Percentiles rank a stretch among this genome's conserved stretches.
phyloP scores from a whole-genome alignment of 2,113 vertebrate genomes.

The Peucedramus taeniatus region DNA sequence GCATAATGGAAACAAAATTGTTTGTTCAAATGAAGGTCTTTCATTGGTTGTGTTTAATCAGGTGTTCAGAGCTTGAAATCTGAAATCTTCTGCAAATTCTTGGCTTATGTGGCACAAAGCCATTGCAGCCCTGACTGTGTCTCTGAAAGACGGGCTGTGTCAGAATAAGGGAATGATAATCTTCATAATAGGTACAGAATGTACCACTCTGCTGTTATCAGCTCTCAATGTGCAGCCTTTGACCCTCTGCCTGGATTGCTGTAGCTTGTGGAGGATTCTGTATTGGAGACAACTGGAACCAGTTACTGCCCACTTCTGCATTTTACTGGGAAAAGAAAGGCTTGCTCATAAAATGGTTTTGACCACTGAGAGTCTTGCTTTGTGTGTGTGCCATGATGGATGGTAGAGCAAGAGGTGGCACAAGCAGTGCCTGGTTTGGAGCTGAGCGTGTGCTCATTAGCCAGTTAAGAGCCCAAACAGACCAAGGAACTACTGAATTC shows the following conservation, averaged over 20 bases:
- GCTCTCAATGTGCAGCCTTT: not conserved
- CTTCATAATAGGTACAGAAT: not conserved
- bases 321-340: not conserved
- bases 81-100: not conserved
- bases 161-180: not conserved
- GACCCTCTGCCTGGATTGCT: not conserved
- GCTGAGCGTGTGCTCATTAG: rapidly evolving
- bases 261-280: not conserved
- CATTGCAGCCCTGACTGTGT: not conserved
- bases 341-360: not conserved
- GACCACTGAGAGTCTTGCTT: not conserved
- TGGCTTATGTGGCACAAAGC: not conserved
- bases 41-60: not conserved
- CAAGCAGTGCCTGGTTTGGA: not conserved
- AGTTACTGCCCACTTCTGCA: not conserved
- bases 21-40: not conserved
- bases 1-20: not conserved
- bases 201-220: not conserved
- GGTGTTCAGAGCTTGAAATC: not conserved
- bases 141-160: not conserved
- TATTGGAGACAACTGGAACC: not conserved
- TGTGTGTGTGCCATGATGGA: not conserved
- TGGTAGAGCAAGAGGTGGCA: not conserved
- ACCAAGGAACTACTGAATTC: not conserved
- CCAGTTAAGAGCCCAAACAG: not conserved